Percentiles rank a stretch among this genome's conserved stretches.
phyloP scores from a whole-genome alignment of 1,140 invertebrate genomes.

The Drosophila biarmipes region DNA sequence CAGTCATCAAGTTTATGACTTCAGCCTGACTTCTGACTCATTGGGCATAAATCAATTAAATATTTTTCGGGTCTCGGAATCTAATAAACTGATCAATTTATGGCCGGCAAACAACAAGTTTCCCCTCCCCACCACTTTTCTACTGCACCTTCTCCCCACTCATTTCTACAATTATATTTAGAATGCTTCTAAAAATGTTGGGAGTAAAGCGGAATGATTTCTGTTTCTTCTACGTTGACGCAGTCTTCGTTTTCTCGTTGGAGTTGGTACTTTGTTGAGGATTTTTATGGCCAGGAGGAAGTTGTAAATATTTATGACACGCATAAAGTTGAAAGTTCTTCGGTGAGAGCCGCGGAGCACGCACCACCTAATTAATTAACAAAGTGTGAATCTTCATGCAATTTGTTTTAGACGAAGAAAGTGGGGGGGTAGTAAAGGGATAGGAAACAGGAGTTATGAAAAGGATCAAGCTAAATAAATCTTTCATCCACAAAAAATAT shows the following conservation, averaged over 20 bases:
- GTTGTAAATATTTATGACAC: conserved; percentile 75
- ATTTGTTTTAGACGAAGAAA: conserved; percentile 33
- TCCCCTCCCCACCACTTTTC: conserved; percentile 4
- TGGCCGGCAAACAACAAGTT: conserved; percentile 60
- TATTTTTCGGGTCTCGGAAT: conserved; percentile 42
- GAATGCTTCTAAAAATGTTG: conserved; percentile 57
- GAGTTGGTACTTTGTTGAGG: conserved; percentile 39
- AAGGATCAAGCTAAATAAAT: background rate
- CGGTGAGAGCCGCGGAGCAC: conserved; percentile 32
- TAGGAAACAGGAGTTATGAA: too few relatives aligned
- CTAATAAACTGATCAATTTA: conserved; percentile 68
- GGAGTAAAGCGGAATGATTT: conserved; percentile 48
- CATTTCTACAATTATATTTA: conserved; percentile 56
- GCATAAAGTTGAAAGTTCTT: conserved; percentile 63
- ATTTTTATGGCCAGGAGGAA: conserved; percentile 73
- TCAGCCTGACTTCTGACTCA: conserved; percentile 37
- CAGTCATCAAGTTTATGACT: conserved; percentile 27
- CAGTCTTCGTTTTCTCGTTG: conserved; percentile 13
- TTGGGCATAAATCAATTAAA: conserved; percentile 73
- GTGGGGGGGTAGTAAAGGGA: background rate
- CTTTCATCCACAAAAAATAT: too few relatives aligned
- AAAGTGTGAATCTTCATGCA: conserved; percentile 66
- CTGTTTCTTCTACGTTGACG: conserved; percentile 41
- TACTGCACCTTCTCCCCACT: conserved; percentile 6
- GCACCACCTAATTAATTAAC: conserved; percentile 74